Evolutionary conservation across 2,888 invertebrate species (phyloP).

Genomic region (Argynnis bischoffii): DNA sequence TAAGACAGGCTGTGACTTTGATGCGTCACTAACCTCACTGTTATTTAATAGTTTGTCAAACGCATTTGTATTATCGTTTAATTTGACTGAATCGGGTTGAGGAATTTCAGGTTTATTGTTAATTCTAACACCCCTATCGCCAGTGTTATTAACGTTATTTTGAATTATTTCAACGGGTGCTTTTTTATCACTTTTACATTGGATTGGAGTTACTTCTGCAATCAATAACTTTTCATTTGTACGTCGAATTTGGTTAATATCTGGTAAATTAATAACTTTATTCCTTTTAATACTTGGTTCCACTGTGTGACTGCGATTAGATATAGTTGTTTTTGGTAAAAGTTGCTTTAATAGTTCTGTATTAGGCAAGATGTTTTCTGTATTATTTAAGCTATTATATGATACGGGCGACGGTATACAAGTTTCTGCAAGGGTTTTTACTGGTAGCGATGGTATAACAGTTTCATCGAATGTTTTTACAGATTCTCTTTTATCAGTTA

Average conservation of each 20-base stretch:
- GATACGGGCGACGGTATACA: neutral
- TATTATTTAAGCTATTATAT: neutral
- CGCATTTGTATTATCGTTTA: too few species aligned
- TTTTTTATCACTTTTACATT: conserved; percentile 36
- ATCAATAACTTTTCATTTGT: conserved; percentile 64
- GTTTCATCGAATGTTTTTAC: conserved; percentile 15
- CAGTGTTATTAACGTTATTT: neutral
- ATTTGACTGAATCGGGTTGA: neutral
- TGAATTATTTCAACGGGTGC: conserved; percentile 38
- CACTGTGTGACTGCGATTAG: neutral
- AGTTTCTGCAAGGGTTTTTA: conserved; percentile 15
- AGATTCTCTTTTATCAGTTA: conserved; percentile 21
- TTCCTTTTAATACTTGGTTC: conserved; percentile 48
- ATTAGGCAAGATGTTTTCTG: neutral
- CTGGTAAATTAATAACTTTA: conserved; percentile 60
- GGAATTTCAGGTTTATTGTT: neutral
- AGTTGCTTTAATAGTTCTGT: neutral
- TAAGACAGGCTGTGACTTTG: too few species aligned
- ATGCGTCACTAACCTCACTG: too few species aligned
- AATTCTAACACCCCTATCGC: neutral
- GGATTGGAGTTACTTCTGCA: conserved; percentile 65
- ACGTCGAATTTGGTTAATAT: conserved; percentile 59
- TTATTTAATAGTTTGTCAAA: too few species aligned
- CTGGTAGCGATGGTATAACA: neutral
- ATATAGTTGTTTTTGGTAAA: neutral